These are phyloP conservation scores for Miltochrista miniata DNA, from an alignment of 2,888 invertebrate genomes.

Conservation along the genomic window DNA sequence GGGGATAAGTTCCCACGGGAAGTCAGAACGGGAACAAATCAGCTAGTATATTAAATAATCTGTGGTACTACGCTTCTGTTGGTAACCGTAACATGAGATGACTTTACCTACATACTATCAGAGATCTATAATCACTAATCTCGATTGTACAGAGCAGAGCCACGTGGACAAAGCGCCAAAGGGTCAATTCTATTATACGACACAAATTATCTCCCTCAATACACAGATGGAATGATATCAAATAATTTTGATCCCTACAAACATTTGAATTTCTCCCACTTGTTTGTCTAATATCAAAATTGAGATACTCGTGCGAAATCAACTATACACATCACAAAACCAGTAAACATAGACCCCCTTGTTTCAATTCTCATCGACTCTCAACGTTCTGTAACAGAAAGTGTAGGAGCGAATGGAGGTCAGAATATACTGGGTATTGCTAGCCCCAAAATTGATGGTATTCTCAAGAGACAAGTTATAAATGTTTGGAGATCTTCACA, in stretches of 20 bases:
- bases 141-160: background rate
- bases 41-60: no score
- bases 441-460: conserved; percentile 46
- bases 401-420: conserved; percentile 22
- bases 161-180: conserved; percentile 4
- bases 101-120: no score
- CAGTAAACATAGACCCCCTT: conserved; percentile 32
- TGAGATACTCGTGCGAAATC: conserved; percentile 71
- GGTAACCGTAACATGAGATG: background rate
- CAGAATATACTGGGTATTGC: conserved; percentile 33
- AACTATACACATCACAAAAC: conserved; percentile 23
- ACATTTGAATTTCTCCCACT: conserved; percentile 51
- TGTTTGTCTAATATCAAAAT: conserved; percentile 50
- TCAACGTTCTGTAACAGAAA: background rate
- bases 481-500: conserved; percentile 65
- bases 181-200: conserved; percentile 12
- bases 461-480: conserved; percentile 63
- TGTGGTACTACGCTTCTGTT: no score
- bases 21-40: no score
- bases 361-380: background rate
- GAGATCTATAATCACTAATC: background rate
- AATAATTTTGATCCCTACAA: conserved; percentile 44
- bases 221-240: conserved; percentile 5
- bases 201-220: conserved; percentile 11
- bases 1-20: no score